phyloP scores from a whole-genome alignment of 2,797 vertebrate genomes.

The Sebastes alutus region DNA sequence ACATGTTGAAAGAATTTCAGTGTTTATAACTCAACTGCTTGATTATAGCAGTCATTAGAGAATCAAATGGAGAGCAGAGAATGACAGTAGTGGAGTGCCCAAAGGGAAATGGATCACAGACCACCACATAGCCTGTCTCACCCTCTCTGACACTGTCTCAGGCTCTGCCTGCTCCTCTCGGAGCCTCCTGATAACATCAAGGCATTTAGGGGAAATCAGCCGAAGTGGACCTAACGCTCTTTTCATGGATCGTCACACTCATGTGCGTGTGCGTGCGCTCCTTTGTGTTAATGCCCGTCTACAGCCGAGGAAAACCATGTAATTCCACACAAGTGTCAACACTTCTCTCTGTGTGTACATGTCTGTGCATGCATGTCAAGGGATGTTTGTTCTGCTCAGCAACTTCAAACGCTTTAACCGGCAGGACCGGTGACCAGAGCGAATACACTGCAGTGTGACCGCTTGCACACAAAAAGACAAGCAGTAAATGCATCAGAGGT shows the following conservation, averaged over 20 bases:
- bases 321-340: slow-evolving; percentile 34
- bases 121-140: slow-evolving; percentile 37
- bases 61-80: slow-evolving; percentile 54
- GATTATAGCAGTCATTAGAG: slow-evolving; percentile 58
- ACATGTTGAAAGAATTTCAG: slow-evolving; percentile 72
- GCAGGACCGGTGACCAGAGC: neutral
- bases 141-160: neutral
- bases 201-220: slow-evolving; percentile 41
- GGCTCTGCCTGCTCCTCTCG: neutral
- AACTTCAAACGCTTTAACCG: slow-evolving; percentile 34
- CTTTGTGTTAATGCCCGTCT: slow-evolving; percentile 21
- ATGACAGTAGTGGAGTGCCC: slow-evolving; percentile 28
- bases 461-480: neutral
- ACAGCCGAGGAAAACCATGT: slow-evolving; percentile 23
- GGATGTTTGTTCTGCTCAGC: slow-evolving; percentile 34
- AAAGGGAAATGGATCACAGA: slow-evolving; percentile 20
- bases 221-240: slow-evolving; percentile 15
- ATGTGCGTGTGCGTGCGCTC: neutral
- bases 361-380: slow-evolving; percentile 17
- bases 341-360: neutral
- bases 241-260: slow-evolving; percentile 44
- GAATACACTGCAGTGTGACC: neutral
- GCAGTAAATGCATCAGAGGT: slow-evolving; percentile 38
- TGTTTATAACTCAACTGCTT: slow-evolving; percentile 58
- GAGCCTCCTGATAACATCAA: slow-evolving; percentile 48